Evolutionary conservation across 1,140 invertebrate genomes (phyloP).

Genomic region (Saxidomus purpurata): DNA sequence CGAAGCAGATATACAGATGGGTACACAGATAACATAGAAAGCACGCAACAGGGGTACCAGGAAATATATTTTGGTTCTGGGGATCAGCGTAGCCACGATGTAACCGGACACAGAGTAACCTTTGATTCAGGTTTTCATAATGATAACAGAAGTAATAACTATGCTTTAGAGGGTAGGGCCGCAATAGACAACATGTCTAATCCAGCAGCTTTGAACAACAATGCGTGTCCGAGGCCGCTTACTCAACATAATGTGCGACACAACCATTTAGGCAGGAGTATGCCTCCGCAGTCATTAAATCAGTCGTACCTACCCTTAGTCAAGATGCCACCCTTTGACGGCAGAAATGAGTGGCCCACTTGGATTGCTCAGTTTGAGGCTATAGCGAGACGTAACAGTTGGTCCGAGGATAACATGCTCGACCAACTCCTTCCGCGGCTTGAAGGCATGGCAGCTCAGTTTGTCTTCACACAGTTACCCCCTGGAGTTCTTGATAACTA

Average conservation of each 20-base stretch:
- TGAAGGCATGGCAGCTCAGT: slow-evolving; percentile 10
- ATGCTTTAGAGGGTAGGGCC: not conserved
- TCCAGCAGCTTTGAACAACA: too few species aligned
- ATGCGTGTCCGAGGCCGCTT: not conserved
- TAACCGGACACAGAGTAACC: too few species aligned
- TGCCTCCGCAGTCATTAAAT: not conserved
- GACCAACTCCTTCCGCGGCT: slow-evolving; percentile 5
- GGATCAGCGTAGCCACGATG: too few species aligned
- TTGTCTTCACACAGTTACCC: slow-evolving; percentile 13
- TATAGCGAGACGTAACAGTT: not conserved
- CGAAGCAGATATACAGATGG: too few species aligned
- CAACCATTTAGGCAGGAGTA: not conserved
- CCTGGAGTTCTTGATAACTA: not conserved
- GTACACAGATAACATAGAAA: too few species aligned
- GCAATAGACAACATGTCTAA: too few species aligned
- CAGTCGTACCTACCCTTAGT: not conserved
- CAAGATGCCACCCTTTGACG: not conserved
- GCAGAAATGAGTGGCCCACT: not conserved
- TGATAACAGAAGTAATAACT: not conserved
- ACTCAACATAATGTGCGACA: not conserved
- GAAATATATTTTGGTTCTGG: too few species aligned
- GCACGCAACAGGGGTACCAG: too few species aligned
- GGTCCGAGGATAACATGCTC: not conserved
- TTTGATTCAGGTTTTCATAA: too few species aligned
- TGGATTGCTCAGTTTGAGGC: slow-evolving; percentile 27